Evolutionary conservation across 1,140 invertebrate genomes (phyloP), one percentile per base, ranked within the genome.

Genomic region (Berghia stephanieae): DNA sequence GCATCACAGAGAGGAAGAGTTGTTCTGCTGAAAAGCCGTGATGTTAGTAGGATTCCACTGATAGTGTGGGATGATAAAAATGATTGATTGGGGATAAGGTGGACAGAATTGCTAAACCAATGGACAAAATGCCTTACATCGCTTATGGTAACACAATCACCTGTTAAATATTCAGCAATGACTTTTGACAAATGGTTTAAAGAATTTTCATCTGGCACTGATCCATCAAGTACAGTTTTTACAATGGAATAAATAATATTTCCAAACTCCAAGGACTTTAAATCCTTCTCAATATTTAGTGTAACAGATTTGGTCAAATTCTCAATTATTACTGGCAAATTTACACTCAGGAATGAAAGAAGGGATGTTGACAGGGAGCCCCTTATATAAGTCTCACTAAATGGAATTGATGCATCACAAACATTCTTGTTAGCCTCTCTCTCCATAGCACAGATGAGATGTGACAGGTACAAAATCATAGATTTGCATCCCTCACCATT

Each of bases 401-500:
- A 38, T 21, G 34, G 21, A 67, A 13, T 27, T 21, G 16, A 1
- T 31, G 13, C 46, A 49, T 38, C 24, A 38, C 40, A 21, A 18
- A 6, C 44, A 69, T 13, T 21, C 24, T n/a, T 49, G 5, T 21
- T 6, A 52, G 66, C 42, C 67, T 69, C n/a, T n/a, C 70, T 3
- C 34, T 76, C 77, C 36, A 84, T 60, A 31, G 57, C 52, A 6
- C 70, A 42, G 21, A 84, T 21, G 10, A 83, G 4, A 43, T 79
- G 68, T 27, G 57, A 40, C 44, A 85, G 57, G 75, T 82, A 81
- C n/a, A 86, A 38, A n/a, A 84, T 43, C 31, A 86, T 81, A 31
- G 77, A 77, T 78, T 86, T 86, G 36, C 74, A 76, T 2, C 83
- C 84, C 77, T 85, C 84, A 24, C 78, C 72, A 67, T 67, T 63